These are phyloP conservation scores for Varroa destructor DNA, from an alignment of 1,140 invertebrate species.

Conservation along the genomic window DNA sequence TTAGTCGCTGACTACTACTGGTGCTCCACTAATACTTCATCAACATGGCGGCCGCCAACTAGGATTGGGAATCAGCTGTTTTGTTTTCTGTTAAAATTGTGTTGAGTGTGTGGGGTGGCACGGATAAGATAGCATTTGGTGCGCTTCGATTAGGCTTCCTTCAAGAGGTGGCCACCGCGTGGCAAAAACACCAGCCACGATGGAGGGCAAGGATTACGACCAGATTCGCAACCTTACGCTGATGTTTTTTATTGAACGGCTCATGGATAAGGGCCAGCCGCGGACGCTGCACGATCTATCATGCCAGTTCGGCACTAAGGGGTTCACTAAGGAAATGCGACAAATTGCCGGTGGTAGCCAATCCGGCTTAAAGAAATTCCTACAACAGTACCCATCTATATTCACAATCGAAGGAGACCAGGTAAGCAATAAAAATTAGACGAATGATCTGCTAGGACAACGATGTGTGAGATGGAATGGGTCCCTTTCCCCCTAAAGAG, in stretches of 20 bases:
- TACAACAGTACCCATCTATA: slow-evolving; percentile 74
- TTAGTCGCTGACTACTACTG: slow-evolving; percentile 13
- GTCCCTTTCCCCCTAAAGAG: too few relatives aligned
- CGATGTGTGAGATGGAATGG: neutral
- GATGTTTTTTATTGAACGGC: slow-evolving; percentile 83
- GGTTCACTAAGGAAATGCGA: slow-evolving; percentile 70
- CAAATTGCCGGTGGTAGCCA: slow-evolving; percentile 87
- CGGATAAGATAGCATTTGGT: neutral
- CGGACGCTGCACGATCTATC: slow-evolving; percentile 86
- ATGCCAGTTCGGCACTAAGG: slow-evolving; percentile 89
- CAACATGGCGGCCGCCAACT: slow-evolving; percentile 28
- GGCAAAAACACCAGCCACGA: slow-evolving; percentile 39
- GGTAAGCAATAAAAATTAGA: slow-evolving; percentile 45
- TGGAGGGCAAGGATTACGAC: slow-evolving; percentile 87
- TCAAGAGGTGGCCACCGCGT: neutral
- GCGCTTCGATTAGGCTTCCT: neutral
- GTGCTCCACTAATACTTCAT: neutral
- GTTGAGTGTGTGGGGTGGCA: neutral
- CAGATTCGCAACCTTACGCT: slow-evolving; percentile 80
- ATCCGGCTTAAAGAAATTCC: slow-evolving; percentile 71
- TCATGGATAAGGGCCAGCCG: slow-evolving; percentile 77
- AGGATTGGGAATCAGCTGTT: slow-evolving; percentile 27
- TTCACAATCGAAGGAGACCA: slow-evolving; percentile 81
- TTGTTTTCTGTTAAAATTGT: slow-evolving; percentile 27
- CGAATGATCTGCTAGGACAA: neutral